These are phyloP conservation scores for Leptinotarsa texana DNA, from an alignment of 1,140 invertebrate species.

Conservation along the genomic window DNA sequence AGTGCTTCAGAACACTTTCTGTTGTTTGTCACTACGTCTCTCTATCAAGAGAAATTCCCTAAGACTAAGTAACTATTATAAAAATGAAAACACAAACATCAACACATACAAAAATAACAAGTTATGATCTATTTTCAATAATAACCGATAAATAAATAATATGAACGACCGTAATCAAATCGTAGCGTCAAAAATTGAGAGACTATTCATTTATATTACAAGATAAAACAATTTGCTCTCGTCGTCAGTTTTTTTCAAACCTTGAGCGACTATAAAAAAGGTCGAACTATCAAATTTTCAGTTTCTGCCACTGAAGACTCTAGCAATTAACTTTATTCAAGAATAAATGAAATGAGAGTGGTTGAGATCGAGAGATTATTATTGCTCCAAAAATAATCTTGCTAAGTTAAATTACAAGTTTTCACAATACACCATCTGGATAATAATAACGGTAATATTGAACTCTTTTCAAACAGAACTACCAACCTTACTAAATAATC, in stretches of 20 bases:
- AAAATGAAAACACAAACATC: constrained; percentile 25
- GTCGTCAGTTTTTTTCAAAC: neutral
- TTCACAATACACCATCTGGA: no score
- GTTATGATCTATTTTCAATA: constrained; percentile 15
- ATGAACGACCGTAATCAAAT: neutral
- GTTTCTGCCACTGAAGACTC: no score
- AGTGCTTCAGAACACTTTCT: constrained; percentile 1
- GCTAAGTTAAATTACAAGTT: no score
- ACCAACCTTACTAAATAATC: no score
- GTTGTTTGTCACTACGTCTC: constrained; percentile 1
- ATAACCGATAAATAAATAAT: constrained; percentile 24
- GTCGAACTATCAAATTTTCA: neutral
- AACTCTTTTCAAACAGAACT: no score
- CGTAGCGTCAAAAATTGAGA: neutral
- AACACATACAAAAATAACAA: constrained; percentile 29
- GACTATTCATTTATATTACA: constrained; percentile 9
- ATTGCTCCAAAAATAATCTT: no score
- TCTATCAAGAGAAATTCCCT: constrained; percentile 18
- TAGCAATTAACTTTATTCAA: no score
- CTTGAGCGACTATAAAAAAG: neutral
- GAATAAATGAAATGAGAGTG: no score
- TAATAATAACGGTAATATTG: no score
- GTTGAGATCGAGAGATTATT: no score
- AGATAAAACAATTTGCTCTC: neutral
- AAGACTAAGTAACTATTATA: constrained; percentile 28